These are phyloP conservation scores for Borostomias antarcticus DNA, from an alignment of 2,797 vertebrate genomes.

Conservation along the genomic window DNA sequence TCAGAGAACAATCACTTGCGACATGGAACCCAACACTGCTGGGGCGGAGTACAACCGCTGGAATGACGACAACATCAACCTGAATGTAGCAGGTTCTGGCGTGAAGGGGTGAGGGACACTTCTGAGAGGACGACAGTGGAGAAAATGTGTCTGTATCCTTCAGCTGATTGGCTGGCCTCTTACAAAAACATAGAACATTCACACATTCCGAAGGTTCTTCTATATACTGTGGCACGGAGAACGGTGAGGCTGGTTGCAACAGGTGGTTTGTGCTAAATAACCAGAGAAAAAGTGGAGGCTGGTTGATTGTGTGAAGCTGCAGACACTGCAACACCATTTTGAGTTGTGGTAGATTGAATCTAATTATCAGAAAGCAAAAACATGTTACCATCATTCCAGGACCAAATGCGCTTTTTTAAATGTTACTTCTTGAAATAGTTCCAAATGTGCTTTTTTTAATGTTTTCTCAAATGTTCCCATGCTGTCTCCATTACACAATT, in stretches of 20 bases:
- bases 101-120: constrained; percentile 58
- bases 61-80: constrained; percentile 78
- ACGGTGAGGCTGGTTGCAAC: background rate
- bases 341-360: background rate
- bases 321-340: background rate
- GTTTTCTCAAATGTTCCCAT: too few relatives aligned
- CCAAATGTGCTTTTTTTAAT: too few relatives aligned
- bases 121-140: background rate
- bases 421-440: too few relatives aligned
- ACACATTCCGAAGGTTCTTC: too few relatives aligned
- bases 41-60: constrained; percentile 77
- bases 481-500: too few relatives aligned
- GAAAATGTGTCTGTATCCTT: too few relatives aligned
- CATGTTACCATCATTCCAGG: background rate
- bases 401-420: too few relatives aligned
- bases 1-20: constrained; percentile 5
- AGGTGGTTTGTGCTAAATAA: too few relatives aligned
- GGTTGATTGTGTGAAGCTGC: background rate
- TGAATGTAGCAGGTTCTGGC: constrained; percentile 55
- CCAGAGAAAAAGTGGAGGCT: too few relatives aligned
- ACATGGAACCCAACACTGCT: constrained; percentile 47
- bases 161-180: too few relatives aligned
- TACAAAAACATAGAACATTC: too few relatives aligned
- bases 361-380: background rate
- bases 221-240: too few relatives aligned